Evolutionary conservation across 2,888 invertebrate genomes (phyloP).

Genomic region (Lasioglossum figueresi): DNA sequence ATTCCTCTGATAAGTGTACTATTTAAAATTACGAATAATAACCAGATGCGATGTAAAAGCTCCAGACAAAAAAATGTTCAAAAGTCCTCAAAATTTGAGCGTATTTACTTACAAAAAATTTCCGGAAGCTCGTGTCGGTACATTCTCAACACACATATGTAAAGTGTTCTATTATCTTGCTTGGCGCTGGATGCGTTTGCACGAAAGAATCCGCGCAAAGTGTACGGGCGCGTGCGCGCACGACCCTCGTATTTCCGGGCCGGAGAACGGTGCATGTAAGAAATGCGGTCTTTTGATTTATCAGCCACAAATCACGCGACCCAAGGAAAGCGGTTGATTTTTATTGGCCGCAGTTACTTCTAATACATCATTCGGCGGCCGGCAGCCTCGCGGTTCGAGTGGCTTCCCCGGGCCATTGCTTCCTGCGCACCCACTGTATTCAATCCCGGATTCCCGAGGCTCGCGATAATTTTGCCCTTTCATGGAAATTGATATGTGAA

Average conservation of each 20-base stretch:
- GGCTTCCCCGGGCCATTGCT: slow-evolving; percentile 61
- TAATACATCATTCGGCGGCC: slow-evolving; percentile 71
- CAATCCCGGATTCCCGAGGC: slow-evolving; percentile 62
- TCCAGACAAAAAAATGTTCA: too few relatives aligned
- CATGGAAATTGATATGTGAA: slow-evolving; percentile 57
- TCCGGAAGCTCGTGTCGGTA: background rate
- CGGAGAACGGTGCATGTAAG: slow-evolving; percentile 64
- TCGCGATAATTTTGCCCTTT: slow-evolving; percentile 60
- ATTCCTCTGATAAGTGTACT: too few relatives aligned
- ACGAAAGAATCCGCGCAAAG: slow-evolving; percentile 21
- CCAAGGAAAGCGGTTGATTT: slow-evolving; percentile 74
- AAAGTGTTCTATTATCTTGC: background rate
- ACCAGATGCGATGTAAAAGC: too few relatives aligned
- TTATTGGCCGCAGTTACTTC: slow-evolving; percentile 75
- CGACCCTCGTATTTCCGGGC: slow-evolving; percentile 55
- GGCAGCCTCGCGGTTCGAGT: slow-evolving; percentile 50
- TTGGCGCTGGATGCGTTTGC: slow-evolving; percentile 9
- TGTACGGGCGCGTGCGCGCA: slow-evolving; percentile 14
- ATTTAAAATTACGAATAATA: too few relatives aligned
- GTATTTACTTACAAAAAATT: background rate
- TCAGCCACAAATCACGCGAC: slow-evolving; percentile 73
- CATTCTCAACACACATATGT: background rate
- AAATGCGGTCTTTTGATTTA: slow-evolving; percentile 74
- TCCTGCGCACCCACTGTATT: slow-evolving; percentile 56
- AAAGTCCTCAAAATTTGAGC: too few relatives aligned